Percentiles rank a stretch among this genome's conserved stretches.
These are phyloP conservation scores for Parotocinclus haroldoi DNA, from an alignment of 2,797 vertebrate species.

Conservation along the genomic window DNA sequence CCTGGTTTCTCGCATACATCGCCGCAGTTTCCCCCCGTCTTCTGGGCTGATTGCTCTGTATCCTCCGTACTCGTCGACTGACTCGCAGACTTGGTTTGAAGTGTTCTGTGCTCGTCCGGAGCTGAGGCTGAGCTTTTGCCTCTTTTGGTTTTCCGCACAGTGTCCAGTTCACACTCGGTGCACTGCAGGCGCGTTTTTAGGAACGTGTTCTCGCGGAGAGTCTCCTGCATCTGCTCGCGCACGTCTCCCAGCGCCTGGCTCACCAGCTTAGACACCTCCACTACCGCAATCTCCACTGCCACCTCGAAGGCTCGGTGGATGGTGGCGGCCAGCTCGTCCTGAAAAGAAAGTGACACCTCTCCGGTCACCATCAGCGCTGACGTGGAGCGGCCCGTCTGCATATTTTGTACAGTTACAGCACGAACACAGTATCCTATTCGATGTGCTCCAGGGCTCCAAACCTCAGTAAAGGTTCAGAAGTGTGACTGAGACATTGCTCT, in stretches of 20 bases:
- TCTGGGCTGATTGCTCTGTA: constrained; percentile 7
- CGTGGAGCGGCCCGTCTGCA: constrained; percentile 27
- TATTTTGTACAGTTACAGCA: background rate
- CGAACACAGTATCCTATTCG: background rate
- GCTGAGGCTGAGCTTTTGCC: background rate
- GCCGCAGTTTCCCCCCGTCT: constrained; percentile 9
- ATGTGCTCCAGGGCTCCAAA: background rate
- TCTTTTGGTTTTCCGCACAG: constrained; percentile 3
- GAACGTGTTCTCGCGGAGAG: constrained; percentile 59
- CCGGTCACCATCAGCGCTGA: constrained; percentile 32
- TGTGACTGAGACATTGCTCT: background rate
- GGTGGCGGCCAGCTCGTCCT: constrained; percentile 62
- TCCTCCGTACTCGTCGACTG: background rate
- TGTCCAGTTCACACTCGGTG: constrained; percentile 54
- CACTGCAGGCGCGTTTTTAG: constrained; percentile 57
- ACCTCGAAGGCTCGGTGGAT: constrained; percentile 68
- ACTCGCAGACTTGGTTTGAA: constrained; percentile 7
- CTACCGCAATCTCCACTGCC: constrained; percentile 65
- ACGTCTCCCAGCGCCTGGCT: constrained; percentile 52
- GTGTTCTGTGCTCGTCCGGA: background rate
- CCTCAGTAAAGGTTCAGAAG: background rate
- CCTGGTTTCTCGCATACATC: constrained; percentile 17
- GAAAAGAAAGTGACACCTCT: constrained; percentile 52
- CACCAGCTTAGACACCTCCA: constrained; percentile 63
- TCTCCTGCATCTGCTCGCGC: constrained; percentile 57